Conservation (phyloP, 2,113 vertebrate genomes). For the Lagopus leucura region DNA sequence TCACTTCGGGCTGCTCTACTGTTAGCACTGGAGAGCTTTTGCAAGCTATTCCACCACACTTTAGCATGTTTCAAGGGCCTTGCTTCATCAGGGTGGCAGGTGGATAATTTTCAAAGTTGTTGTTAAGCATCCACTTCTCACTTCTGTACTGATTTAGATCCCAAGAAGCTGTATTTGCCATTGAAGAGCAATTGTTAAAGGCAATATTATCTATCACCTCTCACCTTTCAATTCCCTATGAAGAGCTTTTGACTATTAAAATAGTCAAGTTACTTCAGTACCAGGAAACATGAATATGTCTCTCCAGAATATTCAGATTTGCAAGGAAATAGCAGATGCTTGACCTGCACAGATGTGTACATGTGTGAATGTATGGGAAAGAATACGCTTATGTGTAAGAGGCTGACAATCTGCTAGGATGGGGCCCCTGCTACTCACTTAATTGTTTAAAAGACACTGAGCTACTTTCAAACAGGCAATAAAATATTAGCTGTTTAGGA, state of each 20-base stretch:
- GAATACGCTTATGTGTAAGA: background rate
- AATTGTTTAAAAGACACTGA: background rate
- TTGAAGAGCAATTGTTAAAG: background rate
- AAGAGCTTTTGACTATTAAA: background rate
- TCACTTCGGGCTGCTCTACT: background rate
- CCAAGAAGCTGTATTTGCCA: background rate
- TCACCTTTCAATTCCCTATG: background rate
- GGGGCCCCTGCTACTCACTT: background rate
- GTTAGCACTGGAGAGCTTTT: background rate
- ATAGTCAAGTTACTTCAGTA: background rate
- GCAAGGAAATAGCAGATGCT: background rate
- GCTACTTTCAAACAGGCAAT: background rate
- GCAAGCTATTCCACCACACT: background rate
- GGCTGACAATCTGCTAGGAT: background rate
- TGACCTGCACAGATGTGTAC: accelerated
- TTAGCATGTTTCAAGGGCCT: background rate
- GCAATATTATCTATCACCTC: background rate
- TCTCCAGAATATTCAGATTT: background rate
- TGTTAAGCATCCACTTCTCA: background rate
- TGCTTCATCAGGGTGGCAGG: background rate
- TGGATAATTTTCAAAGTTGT: background rate
- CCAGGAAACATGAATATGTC: background rate
- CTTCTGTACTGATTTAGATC: background rate
- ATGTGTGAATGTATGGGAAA: background rate
- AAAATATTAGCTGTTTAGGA: background rate